phyloP scores from a whole-genome alignment of 2,797 vertebrate genomes.

The Tadarida brasiliensis region DNA sequence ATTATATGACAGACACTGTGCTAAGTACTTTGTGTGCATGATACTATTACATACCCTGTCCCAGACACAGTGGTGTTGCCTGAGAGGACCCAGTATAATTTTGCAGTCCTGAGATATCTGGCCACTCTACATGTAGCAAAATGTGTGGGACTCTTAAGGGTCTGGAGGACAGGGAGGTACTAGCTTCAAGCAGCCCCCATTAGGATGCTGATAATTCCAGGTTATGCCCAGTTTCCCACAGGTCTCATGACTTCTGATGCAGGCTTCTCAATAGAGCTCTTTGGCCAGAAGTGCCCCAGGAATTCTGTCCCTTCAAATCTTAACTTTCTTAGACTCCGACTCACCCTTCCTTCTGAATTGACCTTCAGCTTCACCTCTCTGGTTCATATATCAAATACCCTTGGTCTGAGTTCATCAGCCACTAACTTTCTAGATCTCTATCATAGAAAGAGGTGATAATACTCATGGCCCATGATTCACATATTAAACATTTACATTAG shows the following conservation, averaged over 20 bases:
- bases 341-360: background rate
- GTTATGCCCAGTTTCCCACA: background rate
- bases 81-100: background rate
- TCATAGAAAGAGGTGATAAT: background rate
- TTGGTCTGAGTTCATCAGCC: background rate
- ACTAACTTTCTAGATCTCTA: background rate
- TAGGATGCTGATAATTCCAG: background rate
- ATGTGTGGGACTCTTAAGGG: background rate
- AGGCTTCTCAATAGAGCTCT: background rate
- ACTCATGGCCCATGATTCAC: background rate
- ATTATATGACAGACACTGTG: background rate
- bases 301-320: background rate
- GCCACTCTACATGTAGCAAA: background rate
- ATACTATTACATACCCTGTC: background rate
- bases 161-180: background rate
- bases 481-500: background rate
- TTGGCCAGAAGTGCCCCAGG: background rate
- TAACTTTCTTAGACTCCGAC: background rate
- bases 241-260: background rate
- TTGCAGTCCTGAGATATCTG: too few relatives aligned
- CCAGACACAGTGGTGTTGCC: background rate
- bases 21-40: background rate
- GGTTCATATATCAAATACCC: background rate
- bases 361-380: background rate
- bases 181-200: background rate